Conservation (phyloP, 1,140 invertebrate genomes). For the Lucilia sericata region DNA sequence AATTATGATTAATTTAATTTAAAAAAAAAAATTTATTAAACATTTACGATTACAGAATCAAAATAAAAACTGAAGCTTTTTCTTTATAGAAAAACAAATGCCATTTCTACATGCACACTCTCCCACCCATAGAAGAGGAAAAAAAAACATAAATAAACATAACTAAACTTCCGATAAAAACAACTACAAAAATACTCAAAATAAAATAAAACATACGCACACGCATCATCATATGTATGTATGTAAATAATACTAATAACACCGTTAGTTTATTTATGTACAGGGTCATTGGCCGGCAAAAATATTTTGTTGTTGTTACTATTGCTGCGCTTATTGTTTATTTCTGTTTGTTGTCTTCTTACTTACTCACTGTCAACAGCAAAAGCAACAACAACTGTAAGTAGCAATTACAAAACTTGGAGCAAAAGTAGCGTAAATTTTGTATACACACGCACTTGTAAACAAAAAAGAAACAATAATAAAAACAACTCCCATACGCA, state of each 20-base stretch:
- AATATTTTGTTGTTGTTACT: not conserved
- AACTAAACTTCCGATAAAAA: not conserved
- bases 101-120: not conserved
- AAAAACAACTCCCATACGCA: not conserved
- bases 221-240: not conserved
- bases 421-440: not conserved
- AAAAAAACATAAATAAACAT: conserved; percentile 2
- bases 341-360: not conserved
- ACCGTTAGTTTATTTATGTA: not conserved
- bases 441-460: not conserved
- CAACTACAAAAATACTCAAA: not conserved
- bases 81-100: not conserved
- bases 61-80: not conserved
- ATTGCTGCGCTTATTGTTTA: not conserved
- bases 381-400: not conserved
- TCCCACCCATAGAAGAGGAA: not conserved
- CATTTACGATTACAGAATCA: not conserved
- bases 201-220: not conserved
- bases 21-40: not conserved
- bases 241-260: not conserved
- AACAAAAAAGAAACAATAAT: not conserved
- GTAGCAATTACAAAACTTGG: not conserved
- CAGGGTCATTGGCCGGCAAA: not conserved
- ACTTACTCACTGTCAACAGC: not conserved
- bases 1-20: not conserved